These are phyloP conservation scores for Telmatochromis brichardi DNA, from an alignment of 2,113 vertebrate genomes.

Conservation along the genomic window DNA sequence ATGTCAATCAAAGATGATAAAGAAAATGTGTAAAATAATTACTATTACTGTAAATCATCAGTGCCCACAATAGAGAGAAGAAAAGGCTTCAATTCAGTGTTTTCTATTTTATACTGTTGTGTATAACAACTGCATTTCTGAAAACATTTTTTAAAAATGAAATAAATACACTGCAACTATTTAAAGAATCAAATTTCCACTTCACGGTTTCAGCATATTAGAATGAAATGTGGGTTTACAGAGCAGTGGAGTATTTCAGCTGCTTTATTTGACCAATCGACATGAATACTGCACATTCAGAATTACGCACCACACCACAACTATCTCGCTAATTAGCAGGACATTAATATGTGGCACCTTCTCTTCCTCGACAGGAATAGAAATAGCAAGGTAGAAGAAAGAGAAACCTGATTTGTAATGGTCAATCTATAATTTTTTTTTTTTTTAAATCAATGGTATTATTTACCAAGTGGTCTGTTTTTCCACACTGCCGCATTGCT, in stretches of 20 bases:
- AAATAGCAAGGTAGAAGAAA: neutral
- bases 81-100: neutral
- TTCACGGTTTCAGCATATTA: neutral
- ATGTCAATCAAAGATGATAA: slow-evolving; percentile 47
- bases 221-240: neutral
- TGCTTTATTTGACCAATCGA: neutral
- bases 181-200: neutral
- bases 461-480: neutral
- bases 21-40: slow-evolving; percentile 6
- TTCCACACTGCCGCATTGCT: neutral
- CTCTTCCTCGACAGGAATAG: neutral
- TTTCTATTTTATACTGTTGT: neutral
- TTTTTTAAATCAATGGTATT: neutral
- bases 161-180: neutral
- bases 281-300: neutral
- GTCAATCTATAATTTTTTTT: neutral
- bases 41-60: neutral
- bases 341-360: neutral
- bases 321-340: neutral
- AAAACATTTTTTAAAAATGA: neutral
- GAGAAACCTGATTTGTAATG: neutral
- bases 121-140: neutral
- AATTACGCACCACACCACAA: neutral
- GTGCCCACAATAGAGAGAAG: neutral
- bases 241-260: neutral